Percentiles rank a stretch among this genome's conserved stretches.
Conservation (phyloP, 2,888 invertebrate species). For the Frankliniella intonsa region DNA sequence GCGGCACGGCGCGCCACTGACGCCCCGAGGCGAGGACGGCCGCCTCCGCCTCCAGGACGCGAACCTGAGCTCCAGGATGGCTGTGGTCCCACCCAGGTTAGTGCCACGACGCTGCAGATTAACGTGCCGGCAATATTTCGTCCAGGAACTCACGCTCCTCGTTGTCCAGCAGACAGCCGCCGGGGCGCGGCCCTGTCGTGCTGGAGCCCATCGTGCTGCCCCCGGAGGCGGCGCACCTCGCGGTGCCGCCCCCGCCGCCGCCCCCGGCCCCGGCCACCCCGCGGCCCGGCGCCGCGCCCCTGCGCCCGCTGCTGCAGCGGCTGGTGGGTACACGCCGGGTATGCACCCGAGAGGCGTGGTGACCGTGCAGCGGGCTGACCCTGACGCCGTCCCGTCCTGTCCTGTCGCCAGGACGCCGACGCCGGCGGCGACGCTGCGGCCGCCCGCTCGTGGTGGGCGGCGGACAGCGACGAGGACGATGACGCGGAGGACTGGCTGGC, state of each 20-base stretch:
- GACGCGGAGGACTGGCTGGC: neutral
- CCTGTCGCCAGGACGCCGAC: neutral
- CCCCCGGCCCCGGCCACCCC: neutral
- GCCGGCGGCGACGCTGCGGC: slow-evolving; percentile 15
- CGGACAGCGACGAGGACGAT: slow-evolving; percentile 8
- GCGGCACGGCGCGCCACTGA: too few species aligned
- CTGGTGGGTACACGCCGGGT: neutral
- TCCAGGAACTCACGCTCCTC: too few species aligned
- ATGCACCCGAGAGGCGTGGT: too few species aligned
- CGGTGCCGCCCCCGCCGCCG: neutral
- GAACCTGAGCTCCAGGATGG: too few species aligned
- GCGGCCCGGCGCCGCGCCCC: neutral
- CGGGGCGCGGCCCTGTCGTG: neutral
- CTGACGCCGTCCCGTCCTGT: too few species aligned
- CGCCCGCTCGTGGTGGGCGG: neutral
- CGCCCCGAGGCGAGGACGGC: too few species aligned
- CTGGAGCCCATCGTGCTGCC: slow-evolving; percentile 21
- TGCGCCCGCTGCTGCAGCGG: slow-evolving; percentile 1
- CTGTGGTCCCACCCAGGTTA: too few species aligned
- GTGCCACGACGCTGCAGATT: too few species aligned
- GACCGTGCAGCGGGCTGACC: too few species aligned
- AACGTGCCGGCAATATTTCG: too few species aligned
- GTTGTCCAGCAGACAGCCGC: too few species aligned
- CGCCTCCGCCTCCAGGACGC: too few species aligned
- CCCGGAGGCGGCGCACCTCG: neutral